Conservation (phyloP, 2,113 vertebrate species). For the Fregata magnificens region DNA sequence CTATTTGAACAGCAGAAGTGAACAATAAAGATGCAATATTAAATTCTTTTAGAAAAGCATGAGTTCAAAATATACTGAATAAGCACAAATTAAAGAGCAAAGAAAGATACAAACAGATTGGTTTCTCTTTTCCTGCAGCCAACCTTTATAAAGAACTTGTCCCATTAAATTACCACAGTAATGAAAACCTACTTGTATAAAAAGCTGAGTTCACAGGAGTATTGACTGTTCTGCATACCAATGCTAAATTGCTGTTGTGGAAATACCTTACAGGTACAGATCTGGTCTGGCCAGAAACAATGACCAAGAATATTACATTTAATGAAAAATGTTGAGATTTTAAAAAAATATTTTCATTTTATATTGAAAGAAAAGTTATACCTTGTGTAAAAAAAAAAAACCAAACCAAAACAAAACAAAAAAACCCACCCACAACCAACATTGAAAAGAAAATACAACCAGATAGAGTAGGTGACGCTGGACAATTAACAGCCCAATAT, state of each 20-base stretch:
- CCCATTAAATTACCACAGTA: neutral
- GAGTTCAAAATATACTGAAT: neutral
- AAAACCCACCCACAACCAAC: accelerated
- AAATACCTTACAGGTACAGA: neutral
- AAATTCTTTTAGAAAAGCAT: neutral
- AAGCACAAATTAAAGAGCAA: neutral
- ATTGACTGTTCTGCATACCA: neutral
- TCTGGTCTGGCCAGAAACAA: neutral
- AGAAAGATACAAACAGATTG: neutral
- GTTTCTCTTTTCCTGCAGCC: neutral
- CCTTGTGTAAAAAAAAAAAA: neutral
- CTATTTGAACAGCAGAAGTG: neutral
- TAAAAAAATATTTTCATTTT: neutral
- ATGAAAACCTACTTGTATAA: neutral
- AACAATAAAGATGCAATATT: neutral
- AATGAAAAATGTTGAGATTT: neutral
- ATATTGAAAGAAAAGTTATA: neutral
- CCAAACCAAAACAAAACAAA: neutral
- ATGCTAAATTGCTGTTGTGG: neutral
- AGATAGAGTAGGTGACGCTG: neutral
- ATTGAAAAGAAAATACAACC: neutral
- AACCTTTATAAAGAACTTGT: neutral
- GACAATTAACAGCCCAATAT: neutral
- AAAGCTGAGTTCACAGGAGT: neutral
- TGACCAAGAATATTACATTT: neutral